These are phyloP conservation scores for Ischnus inquisitorius DNA, from an alignment of 2,888 invertebrate genomes.

Conservation along the genomic window DNA sequence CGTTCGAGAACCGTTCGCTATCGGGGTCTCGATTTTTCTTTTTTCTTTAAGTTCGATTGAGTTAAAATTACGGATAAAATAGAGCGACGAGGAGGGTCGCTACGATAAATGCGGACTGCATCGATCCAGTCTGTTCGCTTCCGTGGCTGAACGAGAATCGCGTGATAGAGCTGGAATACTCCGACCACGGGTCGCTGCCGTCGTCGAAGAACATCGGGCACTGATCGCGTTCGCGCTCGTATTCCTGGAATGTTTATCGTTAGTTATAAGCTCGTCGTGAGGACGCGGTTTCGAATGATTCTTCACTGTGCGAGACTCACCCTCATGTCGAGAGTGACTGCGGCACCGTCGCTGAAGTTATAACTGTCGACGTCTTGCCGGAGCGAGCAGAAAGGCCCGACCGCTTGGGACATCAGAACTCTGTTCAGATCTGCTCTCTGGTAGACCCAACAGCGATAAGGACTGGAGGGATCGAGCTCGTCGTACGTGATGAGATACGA, in stretches of 20 bases:
- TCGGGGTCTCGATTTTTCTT: not conserved
- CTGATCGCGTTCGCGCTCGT: conserved; percentile 91
- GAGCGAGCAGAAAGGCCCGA: conserved; percentile 96
- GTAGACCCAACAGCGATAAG: conserved; percentile 99
- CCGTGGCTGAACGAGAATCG: conserved; percentile 89
- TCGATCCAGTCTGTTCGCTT: conserved; percentile 72
- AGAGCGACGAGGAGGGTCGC: conserved; percentile 35
- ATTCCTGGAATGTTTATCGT: conserved; percentile 78
- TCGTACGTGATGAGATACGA: conserved; percentile 98
- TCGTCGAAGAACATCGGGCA: conserved; percentile 99
- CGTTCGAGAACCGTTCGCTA: not conserved
- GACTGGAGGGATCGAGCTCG: conserved; percentile 97
- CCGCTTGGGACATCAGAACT: conserved; percentile 93
- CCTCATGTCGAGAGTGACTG: conserved; percentile 95
- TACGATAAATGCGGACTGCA: conserved; percentile 34
- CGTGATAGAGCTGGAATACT: conserved; percentile 90
- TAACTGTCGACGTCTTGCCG: conserved; percentile 96
- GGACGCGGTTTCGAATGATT: too few relatives aligned
- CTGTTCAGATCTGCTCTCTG: conserved; percentile 97
- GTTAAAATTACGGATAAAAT: conserved; percentile 49
- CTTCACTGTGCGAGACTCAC: conserved; percentile 82
- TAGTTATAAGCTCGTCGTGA: too few relatives aligned
- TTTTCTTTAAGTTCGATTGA: not conserved
- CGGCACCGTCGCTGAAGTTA: conserved; percentile 96
- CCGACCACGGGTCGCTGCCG: conserved; percentile 94